phyloP scores from a whole-genome alignment of 2,113 vertebrate species.

The Ardeotis arabs region DNA sequence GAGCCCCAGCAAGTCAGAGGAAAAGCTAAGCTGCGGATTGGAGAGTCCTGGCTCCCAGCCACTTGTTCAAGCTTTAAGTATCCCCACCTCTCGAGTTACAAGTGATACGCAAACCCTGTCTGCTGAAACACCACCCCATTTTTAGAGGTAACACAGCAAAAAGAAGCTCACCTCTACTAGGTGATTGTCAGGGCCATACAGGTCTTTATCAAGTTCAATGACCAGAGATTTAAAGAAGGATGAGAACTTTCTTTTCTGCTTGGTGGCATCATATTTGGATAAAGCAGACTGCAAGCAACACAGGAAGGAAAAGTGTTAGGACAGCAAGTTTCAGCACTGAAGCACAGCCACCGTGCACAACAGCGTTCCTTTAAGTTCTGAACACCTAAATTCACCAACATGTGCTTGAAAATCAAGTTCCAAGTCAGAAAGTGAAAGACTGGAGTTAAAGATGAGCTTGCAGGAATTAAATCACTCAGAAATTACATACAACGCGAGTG shows the following conservation, averaged over 20 bases:
- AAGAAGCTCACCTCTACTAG: slow-evolving; percentile 91
- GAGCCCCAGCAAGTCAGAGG: not conserved
- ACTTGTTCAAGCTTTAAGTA: not conserved
- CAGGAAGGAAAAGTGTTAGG: slow-evolving; percentile 54
- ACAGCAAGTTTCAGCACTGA: slow-evolving; percentile 20
- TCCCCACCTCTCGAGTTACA: not conserved
- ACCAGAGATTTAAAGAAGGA: slow-evolving; percentile 99
- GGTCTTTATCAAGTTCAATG: slow-evolving; percentile 98
- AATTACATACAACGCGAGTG: not conserved
- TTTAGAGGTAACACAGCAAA: slow-evolving; percentile 3
- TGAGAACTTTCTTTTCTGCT: slow-evolving; percentile 99
- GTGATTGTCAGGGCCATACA: slow-evolving; percentile 99
- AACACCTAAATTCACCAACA: not conserved
- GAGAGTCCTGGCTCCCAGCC: not conserved
- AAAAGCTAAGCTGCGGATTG: not conserved
- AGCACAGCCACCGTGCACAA: not conserved
- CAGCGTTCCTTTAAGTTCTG: not conserved
- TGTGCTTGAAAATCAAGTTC: not conserved
- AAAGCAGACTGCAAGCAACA: slow-evolving; percentile 87
- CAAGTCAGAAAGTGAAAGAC: slow-evolving; percentile 16
- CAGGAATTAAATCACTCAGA: slow-evolving; percentile 5
- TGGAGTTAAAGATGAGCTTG: not conserved
- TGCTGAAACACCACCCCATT: not conserved
- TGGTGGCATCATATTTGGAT: slow-evolving; percentile 98
- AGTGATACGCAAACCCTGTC: not conserved